Base-by-base conservation (phyloP, 2,888 invertebrate species). In the Leucania comma region DNA sequence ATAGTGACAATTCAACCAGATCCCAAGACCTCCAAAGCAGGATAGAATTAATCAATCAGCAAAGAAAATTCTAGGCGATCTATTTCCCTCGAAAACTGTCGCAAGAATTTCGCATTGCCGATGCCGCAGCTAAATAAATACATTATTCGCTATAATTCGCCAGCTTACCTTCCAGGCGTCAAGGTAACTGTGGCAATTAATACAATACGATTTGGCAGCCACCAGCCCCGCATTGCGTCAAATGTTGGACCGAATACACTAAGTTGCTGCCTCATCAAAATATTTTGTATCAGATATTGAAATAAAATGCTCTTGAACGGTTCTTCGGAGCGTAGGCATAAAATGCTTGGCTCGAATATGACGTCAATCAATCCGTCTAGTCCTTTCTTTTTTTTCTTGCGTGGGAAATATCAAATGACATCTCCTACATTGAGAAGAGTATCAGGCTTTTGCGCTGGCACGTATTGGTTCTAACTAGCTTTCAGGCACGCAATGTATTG, bases 181-280 rank as follows among this genome's bases (percentile, higher is more conserved):
- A 68, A 82, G 81, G 82, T 82, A 67, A 67, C 67, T 35, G 56
- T 54, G 42, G 51, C 82, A 82, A 83, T 82, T 82, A 82, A 81
- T 83, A 78, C 73, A 66, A 82, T 78, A 82, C 81, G 50, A 75
- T 82, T 82, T 82, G 83, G 82, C 82, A 82, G 24, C 56, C 62
- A 60, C 62, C 54, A 26, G 54, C 72, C 56, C 82, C 81, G 82
- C 82, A 82, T 56, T 82, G 82, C 82, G 82, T 73, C 82, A 81
- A 82, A 82, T 58, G 59, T 69, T 65, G 61, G 51, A 42, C 68
- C 64, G 68, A 61, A 46, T 65, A 65, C 69, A 57, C 72, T 61
- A 76, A 71, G 26, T 79, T 65, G 58, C 62, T 63, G 58, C 42
- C 50, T 79, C 72, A 79, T 80, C 79, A 80, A 65, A 75, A 75